Conservation (phyloP, 2,797 vertebrate genomes). For the Monodelphis domestica region DNA sequence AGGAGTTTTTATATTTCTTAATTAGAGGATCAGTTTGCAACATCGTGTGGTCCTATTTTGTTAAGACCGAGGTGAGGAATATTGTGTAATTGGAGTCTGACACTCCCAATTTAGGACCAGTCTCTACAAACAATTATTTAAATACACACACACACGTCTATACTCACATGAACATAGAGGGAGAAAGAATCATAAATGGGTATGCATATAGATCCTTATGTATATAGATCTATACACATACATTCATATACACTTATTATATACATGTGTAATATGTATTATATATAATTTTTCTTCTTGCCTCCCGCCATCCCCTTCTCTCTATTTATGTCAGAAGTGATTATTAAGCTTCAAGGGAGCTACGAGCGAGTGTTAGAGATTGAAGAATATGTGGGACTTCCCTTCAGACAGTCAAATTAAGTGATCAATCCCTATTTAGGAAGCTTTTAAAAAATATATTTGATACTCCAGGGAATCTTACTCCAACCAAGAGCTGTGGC, state of each 20-base stretch:
- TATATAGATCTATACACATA: too few species aligned
- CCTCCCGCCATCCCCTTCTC: too few species aligned
- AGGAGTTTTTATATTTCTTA: conserved; percentile 73
- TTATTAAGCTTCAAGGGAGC: conserved; percentile 89
- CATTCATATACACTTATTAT: not conserved
- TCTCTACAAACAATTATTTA: conserved; percentile 79
- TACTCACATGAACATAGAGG: too few species aligned
- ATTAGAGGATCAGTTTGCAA: conserved; percentile 72
- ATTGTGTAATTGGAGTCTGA: conserved; percentile 86
- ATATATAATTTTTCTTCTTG: too few species aligned
- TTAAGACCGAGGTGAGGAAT: conserved; percentile 69
- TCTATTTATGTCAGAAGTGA: conserved; percentile 82
- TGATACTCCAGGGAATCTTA: conserved; percentile 88
- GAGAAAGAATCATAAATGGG: too few species aligned
- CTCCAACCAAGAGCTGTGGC: conserved; percentile 84
- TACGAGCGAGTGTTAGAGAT: conserved; percentile 87
- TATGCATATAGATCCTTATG: too few species aligned
- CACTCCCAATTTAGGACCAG: conserved; percentile 84
- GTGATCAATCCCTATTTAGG: conserved; percentile 90
- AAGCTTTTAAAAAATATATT: conserved; percentile 90
- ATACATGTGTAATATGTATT: not conserved
- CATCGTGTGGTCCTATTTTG: conserved; percentile 57
- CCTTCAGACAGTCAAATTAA: conserved; percentile 92
- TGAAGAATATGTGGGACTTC: conserved; percentile 84
- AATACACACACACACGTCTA: not conserved